A percentile compares a stretch with the other conserved stretches of the same genome.
Evolutionary conservation across 2,888 invertebrate genomes (phyloP).

Genomic region (Aradus depressus): DNA sequence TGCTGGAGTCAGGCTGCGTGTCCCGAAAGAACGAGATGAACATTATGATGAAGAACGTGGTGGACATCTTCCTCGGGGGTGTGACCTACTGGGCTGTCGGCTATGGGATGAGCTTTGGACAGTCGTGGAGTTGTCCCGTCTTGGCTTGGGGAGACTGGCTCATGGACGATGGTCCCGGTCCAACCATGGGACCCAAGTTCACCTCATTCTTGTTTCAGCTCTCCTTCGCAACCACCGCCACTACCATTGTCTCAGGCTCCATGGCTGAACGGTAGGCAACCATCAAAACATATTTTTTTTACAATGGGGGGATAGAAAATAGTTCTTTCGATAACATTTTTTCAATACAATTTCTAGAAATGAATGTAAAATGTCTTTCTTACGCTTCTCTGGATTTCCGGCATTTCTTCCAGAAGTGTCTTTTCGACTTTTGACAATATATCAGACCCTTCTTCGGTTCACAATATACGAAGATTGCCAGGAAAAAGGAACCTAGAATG

Average conservation of each 20-base stretch:
- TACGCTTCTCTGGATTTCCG: too few relatives aligned
- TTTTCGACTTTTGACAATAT: too few relatives aligned
- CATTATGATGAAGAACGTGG: slow-evolving; percentile 95
- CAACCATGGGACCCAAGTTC: slow-evolving; percentile 72
- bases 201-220: slow-evolving; percentile 83
- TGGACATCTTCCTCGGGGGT: slow-evolving; percentile 85
- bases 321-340: not conserved
- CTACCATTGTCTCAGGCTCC: slow-evolving; percentile 85
- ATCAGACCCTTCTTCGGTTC: too few relatives aligned
- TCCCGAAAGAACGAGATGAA: slow-evolving; percentile 90
- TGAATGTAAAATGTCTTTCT: too few relatives aligned
- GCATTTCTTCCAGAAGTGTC: too few relatives aligned
- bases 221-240: slow-evolving; percentile 80
- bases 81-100: slow-evolving; percentile 92
- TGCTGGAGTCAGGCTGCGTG: slow-evolving; percentile 87
- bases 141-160: slow-evolving; percentile 76
- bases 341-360: not conserved
- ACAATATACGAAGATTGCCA: too few relatives aligned
- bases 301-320: too few relatives aligned
- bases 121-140: slow-evolving; percentile 57
- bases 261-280: slow-evolving; percentile 86
- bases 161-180: slow-evolving; percentile 58
- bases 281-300: too few relatives aligned
- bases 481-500: too few relatives aligned
- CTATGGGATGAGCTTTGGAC: slow-evolving; percentile 81